Evolutionary conservation across 2,113 vertebrate species (phyloP).

Genomic region (Peromyscus maniculatus): DNA sequence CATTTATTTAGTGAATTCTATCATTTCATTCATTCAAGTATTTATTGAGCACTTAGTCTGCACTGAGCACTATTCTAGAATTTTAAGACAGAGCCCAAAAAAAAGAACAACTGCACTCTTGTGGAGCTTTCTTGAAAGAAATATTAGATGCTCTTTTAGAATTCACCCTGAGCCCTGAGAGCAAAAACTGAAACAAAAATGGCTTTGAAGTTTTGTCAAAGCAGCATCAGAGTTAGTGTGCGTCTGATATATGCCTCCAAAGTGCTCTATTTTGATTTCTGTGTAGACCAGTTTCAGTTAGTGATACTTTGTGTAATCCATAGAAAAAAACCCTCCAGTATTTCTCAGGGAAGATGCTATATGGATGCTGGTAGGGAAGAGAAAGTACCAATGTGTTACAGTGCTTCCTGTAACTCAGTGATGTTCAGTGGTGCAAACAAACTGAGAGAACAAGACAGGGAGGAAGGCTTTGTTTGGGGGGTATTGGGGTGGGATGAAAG

Average conservation of each 20-base stretch:
- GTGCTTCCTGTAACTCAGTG: background rate
- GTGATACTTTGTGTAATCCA: background rate
- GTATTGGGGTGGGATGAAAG: background rate
- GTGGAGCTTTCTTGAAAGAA: background rate
- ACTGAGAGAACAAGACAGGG: background rate
- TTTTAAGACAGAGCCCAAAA: background rate
- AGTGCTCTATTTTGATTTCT: background rate
- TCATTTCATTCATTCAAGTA: background rate
- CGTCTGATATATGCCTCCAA: too few relatives aligned
- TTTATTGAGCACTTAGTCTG: background rate
- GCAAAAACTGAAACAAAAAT: background rate
- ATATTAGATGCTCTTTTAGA: background rate
- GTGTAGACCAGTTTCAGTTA: background rate
- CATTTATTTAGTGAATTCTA: background rate
- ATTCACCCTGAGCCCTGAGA: background rate
- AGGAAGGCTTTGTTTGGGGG: background rate
- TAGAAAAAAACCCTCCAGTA: background rate
- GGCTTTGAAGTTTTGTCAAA: slow-evolving; percentile 11
- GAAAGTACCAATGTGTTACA: background rate
- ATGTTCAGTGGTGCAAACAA: background rate
- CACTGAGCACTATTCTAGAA: background rate
- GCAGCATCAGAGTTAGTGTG: background rate
- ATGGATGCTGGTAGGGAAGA: background rate
- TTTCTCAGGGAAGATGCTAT: background rate
- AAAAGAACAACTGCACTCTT: background rate